Evolutionary conservation across 1,140 invertebrate species (phyloP).

Genomic region (Ostrea denselamellosa): DNA sequence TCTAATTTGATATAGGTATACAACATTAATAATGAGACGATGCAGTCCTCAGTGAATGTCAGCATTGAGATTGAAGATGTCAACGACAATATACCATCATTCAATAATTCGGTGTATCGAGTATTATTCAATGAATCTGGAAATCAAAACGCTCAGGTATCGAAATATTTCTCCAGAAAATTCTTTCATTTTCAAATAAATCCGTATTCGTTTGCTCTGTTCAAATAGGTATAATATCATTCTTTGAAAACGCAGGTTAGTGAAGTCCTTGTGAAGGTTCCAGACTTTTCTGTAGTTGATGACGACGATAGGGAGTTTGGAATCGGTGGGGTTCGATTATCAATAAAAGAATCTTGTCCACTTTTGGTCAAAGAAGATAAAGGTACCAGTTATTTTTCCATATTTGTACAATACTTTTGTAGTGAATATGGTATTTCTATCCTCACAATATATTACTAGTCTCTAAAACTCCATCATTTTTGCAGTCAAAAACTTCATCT

Average conservation of each 20-base stretch:
- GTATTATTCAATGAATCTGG: not conserved
- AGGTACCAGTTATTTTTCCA: not conserved
- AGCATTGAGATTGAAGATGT: not conserved
- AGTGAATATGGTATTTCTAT: not conserved
- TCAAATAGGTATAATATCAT: not conserved
- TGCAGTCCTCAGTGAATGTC: not conserved
- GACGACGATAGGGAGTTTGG: not conserved
- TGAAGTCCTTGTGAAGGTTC: not conserved
- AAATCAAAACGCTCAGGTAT: not conserved
- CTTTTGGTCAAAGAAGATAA: not conserved
- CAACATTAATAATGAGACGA: not conserved
- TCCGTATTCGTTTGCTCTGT: not conserved
- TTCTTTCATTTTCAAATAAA: too few species aligned
- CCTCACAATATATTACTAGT: not conserved
- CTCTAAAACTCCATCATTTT: not conserved
- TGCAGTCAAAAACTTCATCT: not conserved
- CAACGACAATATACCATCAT: not conserved
- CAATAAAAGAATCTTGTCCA: not conserved
- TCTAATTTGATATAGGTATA: not conserved
- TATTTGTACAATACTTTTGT: not conserved
- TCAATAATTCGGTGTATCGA: not conserved
- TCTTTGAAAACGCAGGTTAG: not conserved
- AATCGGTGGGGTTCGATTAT: not conserved
- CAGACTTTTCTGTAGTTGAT: not conserved
- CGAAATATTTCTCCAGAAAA: too few species aligned